These are phyloP conservation scores for Tenthredo livida DNA, from an alignment of 2,888 invertebrate species.

Conservation along the genomic window DNA sequence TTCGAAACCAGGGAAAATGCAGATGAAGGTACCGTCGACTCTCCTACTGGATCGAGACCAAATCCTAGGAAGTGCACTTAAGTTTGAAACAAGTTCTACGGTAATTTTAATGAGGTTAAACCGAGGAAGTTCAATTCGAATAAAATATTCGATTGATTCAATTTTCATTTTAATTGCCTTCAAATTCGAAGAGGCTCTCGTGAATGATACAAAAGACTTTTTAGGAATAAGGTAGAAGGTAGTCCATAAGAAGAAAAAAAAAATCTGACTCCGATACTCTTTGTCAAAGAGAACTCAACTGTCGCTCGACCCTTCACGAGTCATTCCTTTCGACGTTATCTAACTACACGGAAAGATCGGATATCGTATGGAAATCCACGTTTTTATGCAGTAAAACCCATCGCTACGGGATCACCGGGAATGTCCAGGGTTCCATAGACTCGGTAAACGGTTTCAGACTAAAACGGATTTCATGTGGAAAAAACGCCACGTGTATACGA, in stretches of 20 bases:
- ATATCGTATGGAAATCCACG: not conserved
- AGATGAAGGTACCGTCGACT: slow-evolving; percentile 15
- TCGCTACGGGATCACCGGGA: not conserved
- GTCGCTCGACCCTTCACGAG: slow-evolving; percentile 1
- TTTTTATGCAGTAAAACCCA: slow-evolving; percentile 30
- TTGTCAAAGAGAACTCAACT: not conserved
- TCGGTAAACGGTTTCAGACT: slow-evolving; percentile 12
- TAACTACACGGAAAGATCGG: not conserved
- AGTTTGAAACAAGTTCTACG: not conserved
- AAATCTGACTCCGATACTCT: not conserved
- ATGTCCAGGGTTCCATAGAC: not conserved
- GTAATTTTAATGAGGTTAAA: not conserved
- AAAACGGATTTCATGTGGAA: not conserved
- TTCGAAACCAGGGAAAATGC: slow-evolving; percentile 24
- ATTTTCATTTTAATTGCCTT: not conserved
- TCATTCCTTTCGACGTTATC: not conserved
- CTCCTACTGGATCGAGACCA: not conserved
- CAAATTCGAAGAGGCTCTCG: not conserved
- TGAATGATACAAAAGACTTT: not conserved
- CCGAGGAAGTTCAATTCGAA: not conserved
- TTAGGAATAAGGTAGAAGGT: not conserved
- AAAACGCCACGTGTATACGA: not conserved
- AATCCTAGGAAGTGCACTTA: not conserved
- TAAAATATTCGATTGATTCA: not conserved
- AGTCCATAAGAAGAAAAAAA: not conserved